Evolutionary conservation across 2,888 invertebrate species (phyloP).

Genomic region (Sussaba pulchella): DNA sequence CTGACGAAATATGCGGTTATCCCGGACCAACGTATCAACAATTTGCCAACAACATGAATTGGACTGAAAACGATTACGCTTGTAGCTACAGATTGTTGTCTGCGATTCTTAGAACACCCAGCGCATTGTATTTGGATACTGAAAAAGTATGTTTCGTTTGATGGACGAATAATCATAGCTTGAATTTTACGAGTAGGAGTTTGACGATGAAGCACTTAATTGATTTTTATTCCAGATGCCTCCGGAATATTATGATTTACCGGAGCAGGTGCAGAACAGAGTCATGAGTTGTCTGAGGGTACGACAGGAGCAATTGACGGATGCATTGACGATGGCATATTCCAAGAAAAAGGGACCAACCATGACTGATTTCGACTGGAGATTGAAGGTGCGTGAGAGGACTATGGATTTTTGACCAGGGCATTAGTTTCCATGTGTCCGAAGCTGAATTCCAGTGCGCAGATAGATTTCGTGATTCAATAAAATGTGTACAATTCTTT

Average conservation of each 20-base stretch:
- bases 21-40: constrained; percentile 75
- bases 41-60: constrained; percentile 75
- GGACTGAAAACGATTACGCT: constrained; percentile 77
- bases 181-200: background rate
- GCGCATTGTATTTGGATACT: constrained; percentile 74
- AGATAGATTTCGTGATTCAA: no score
- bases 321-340: constrained; percentile 74
- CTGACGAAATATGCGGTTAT: constrained; percentile 80
- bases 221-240: constrained; percentile 76
- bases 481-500: no score
- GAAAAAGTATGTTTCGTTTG: constrained; percentile 74
- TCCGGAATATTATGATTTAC: constrained; percentile 77
- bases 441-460: no score
- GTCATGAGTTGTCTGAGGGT: constrained; percentile 76
- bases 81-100: constrained; percentile 73
- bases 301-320: constrained; percentile 75
- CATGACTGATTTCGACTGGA: constrained; percentile 85
- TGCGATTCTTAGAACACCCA: constrained; percentile 75
- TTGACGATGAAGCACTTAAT: background rate
- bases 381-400: constrained; percentile 82
- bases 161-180: constrained; percentile 4
- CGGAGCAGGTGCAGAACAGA: constrained; percentile 75
- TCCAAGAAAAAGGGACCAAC: constrained; percentile 80
- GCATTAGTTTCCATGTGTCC: background rate
- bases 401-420: background rate